These are phyloP conservation scores for Meteorus cinctellus DNA, from an alignment of 2,888 invertebrate genomes.

Conservation along the genomic window DNA sequence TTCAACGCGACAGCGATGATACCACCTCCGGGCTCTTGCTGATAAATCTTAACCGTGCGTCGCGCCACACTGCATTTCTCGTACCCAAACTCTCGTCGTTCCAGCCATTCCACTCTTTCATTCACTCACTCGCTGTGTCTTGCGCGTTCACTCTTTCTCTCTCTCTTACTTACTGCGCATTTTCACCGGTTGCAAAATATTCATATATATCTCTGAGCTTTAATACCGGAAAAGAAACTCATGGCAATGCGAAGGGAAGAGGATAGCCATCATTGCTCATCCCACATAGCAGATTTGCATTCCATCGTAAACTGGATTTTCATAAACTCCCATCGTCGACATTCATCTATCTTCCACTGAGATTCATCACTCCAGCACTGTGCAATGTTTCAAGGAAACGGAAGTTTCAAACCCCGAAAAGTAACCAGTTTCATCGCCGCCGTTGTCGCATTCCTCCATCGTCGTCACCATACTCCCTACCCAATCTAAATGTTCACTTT, in stretches of 20 bases:
- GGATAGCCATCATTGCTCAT: conserved; percentile 47
- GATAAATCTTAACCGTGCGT: conserved; percentile 44
- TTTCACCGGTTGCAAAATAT: conserved; percentile 57
- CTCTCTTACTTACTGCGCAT: neutral
- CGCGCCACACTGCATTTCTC: conserved; percentile 12
- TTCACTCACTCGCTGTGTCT: neutral
- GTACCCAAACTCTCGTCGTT: conserved; percentile 18
- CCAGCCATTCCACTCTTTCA: conserved; percentile 35
- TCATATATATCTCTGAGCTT: conserved; percentile 59
- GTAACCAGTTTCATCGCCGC: conserved; percentile 33
- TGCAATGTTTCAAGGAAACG: conserved; percentile 41
- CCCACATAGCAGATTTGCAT: conserved; percentile 56
- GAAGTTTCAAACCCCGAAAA: conserved; percentile 30
- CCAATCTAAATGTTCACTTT: neutral
- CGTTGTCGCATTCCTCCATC: neutral
- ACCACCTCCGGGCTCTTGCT: conserved; percentile 19
- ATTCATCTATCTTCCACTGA: conserved; percentile 37
- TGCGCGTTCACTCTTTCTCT: neutral
- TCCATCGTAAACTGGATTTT: conserved; percentile 58
- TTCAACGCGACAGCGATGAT: neutral
- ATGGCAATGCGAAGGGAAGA: conserved; percentile 28
- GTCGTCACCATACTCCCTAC: neutral
- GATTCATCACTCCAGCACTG: conserved; percentile 47
- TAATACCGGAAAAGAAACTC: conserved; percentile 54
- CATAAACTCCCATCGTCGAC: conserved; percentile 51